Evolutionary conservation across 2,888 invertebrate genomes (phyloP), one percentile per base, ranked within the genome.

Genomic region (Oasisia sp.): DNA sequence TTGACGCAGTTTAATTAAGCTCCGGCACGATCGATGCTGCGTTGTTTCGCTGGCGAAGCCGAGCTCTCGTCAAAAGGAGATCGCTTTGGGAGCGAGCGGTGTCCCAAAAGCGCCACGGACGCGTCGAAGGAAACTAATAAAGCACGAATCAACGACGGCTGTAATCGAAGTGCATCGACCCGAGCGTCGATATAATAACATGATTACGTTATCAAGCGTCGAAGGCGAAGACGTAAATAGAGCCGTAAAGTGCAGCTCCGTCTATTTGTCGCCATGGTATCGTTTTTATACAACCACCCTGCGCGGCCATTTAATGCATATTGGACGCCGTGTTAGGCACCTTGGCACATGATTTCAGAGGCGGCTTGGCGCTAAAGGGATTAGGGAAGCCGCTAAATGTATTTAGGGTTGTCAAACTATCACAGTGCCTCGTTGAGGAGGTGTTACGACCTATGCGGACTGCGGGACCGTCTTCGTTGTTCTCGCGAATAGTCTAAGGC

Each of bases 1-100:
- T 74, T 74, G 74, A 74, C 74, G 74, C 74, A 74, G 74, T 74
- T 74, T 74, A 74, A 74, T 74, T 74, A 74, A 74, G 74, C 74
- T 74, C 27, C 74, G n/a, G n/a, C 74, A 74, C 74, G 74, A 74
- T 74, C 74, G 74, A 74, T 74, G 27, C 74, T 74, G 74, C 27
- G 74, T 74, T 74, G 74, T 74, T 74, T 74, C 27, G 74, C 7
- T 74, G 74, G 74, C n/a, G 74, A 74, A 74, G 74, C 74, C 74
- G 19, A 74, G 27, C 74, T 74, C 19, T 7, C 74, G 74, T 74
- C 74, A 74, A 74, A 74, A 74, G 74, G 74, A 74, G 27, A 74
- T 74, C 74, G 74, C 74, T n/a, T 27, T n/a, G 74, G 74, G 74
- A 74, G 27, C 74, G 74, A 74, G 27, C 7, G 27, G 74, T 27